Percentiles rank a stretch among this genome's conserved stretches.
phyloP scores from a whole-genome alignment of 92 coral and sea anemone genomes.

The Parazoanthus swiftii region DNA sequence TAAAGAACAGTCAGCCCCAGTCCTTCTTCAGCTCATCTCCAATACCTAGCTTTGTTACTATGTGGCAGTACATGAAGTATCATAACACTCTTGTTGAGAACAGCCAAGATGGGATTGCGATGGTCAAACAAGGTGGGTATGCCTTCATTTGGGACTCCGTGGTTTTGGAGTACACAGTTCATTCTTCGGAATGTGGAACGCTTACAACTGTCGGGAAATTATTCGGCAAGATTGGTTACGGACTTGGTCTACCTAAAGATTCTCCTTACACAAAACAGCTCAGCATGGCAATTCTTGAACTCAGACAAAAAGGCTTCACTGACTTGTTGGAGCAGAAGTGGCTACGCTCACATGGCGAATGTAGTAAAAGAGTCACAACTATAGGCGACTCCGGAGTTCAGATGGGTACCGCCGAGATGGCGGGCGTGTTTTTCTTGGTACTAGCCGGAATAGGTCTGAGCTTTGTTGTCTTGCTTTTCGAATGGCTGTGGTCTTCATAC shows the following conservation, averaged over 20 bases:
- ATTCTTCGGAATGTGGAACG: slow-evolving; percentile 62
- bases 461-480: slow-evolving; percentile 60
- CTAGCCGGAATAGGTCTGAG: slow-evolving; percentile 67
- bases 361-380: slow-evolving; percentile 4
- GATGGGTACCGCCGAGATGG: slow-evolving; percentile 67
- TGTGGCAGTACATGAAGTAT: slow-evolving; percentile 92
- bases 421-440: slow-evolving; percentile 72
- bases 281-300: slow-evolving; percentile 69
- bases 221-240: slow-evolving; percentile 81
- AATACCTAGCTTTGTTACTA: slow-evolving; percentile 71
- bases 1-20: slow-evolving; percentile 74
- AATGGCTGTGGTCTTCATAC: slow-evolving; percentile 72
- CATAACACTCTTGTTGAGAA: slow-evolving; percentile 61
- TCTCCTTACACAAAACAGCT: slow-evolving; percentile 79
- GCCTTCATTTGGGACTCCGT: slow-evolving; percentile 96
- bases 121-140: slow-evolving; percentile 59
- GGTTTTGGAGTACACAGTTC: slow-evolving; percentile 63
- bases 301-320: slow-evolving; percentile 71
- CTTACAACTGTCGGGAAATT: slow-evolving; percentile 69
- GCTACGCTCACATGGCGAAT: slow-evolving; percentile 68
- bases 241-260: slow-evolving; percentile 80
- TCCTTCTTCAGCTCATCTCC: slow-evolving; percentile 73
- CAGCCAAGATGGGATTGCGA: slow-evolving; percentile 65
- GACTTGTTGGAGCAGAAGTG: slow-evolving; percentile 73
- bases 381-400: slow-evolving; percentile 42